Evolutionary conservation across 2,797 vertebrate species (phyloP), one percentile per base, ranked within the genome.

Genomic region (Champsocephalus gunnari): DNA sequence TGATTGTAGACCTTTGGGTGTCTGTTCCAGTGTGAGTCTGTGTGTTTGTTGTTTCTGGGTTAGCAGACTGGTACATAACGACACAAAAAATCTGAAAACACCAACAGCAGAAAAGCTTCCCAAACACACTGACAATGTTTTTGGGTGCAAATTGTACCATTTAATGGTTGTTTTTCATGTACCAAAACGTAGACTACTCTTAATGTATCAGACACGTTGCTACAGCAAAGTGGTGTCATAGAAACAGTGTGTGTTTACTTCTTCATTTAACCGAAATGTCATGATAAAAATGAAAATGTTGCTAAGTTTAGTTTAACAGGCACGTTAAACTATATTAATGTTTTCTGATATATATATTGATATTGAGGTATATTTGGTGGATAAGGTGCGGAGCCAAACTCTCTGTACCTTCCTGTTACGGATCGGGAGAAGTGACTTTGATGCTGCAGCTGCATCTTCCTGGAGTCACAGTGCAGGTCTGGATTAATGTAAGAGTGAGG

Each of bases 1-100:
- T 43, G 51, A 24, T 54, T 62, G 61, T 54, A 51, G 34, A 60
- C 66, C 56, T 78, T 65, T 72, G 64, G 64, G 71, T 79, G 71
- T 80, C 47, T 57, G n/a, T 77, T 56, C 68, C 48, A 50, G 24
- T 80, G 57, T 62, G 58, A 51, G 60, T 61, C 11, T 71, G 47
- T 58, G 44, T 84, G 64, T 79, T 68, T 69, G 28, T 73, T 73
- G 19, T 73, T 9, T 67, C 1, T 60, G 47, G 13, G 51, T 69
- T 57, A 19, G 21, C 51, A 17, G 12, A 72, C 28, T 38, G 16
- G 44, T 49, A 13, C 49, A 38, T 38, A 38, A 38, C 8, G 34
- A 9, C 6, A 38, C 34, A 38, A 38, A 38, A 38, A 38, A 19
- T 19, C 19, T 19, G 19, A 19, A 19, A 47, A 55, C 7, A 38